These are phyloP conservation scores for Pandion haliaetus DNA, from an alignment of 2,113 vertebrate species.

Conservation along the genomic window DNA sequence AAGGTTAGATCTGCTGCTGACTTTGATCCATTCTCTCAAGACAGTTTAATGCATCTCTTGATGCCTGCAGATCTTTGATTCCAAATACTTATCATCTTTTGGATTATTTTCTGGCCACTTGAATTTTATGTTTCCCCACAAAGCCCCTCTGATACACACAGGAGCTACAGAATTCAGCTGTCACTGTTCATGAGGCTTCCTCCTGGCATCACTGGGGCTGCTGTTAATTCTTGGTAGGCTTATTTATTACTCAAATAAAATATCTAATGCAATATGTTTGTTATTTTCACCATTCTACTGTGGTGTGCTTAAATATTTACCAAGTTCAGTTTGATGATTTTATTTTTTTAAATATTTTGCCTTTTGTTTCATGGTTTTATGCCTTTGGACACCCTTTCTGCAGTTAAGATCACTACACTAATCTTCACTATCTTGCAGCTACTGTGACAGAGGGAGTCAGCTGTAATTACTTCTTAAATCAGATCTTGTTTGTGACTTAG, in stretches of 20 bases:
- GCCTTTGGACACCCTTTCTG: neutral
- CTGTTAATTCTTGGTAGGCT: neutral
- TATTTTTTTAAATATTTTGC: neutral
- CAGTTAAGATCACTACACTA: neutral
- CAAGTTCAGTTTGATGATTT: neutral
- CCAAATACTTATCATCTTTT: neutral
- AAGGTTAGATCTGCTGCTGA: neutral
- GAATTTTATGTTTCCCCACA: neutral
- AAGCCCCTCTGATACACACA: neutral
- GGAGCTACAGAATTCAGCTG: neutral
- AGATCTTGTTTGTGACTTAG: slow-evolving; percentile 36
- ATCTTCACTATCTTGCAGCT: neutral
- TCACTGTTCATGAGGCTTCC: neutral
- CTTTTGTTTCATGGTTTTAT: neutral
- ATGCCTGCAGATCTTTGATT: neutral
- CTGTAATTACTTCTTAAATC: slow-evolving; percentile 46
- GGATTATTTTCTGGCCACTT: neutral
- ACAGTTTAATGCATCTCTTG: neutral
- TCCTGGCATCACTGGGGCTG: neutral
- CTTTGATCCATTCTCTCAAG: neutral
- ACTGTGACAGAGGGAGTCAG: slow-evolving; percentile 2
- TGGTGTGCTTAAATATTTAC: neutral
- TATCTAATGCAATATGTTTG: neutral
- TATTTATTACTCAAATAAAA: neutral
- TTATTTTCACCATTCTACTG: neutral